Evolutionary conservation across 2,113 vertebrate genomes (phyloP).

Genomic region (Lipotes vexillifer): DNA sequence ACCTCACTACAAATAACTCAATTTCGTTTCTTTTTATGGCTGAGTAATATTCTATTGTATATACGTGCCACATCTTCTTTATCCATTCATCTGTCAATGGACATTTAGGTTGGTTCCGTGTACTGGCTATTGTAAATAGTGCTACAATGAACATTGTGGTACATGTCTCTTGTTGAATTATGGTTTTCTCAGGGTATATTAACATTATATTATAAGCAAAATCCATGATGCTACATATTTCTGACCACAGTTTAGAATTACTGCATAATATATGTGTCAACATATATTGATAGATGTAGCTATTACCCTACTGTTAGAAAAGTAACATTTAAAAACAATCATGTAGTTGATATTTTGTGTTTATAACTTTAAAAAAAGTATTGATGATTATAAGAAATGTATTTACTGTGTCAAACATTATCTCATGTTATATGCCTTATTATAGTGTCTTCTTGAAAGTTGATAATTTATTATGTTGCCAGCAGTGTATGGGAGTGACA

Average conservation of each 20-base stretch:
- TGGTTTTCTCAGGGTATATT: background rate
- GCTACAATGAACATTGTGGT: too few species aligned
- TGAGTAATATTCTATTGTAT: too few species aligned
- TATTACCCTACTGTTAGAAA: background rate
- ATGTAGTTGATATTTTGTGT: background rate
- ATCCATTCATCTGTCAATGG: too few species aligned
- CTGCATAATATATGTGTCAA: background rate
- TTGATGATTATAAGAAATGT: background rate
- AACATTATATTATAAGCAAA: background rate
- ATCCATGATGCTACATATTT: background rate
- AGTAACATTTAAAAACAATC: background rate
- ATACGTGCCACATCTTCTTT: too few species aligned
- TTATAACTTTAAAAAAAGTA: background rate
- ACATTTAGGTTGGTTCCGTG: too few species aligned
- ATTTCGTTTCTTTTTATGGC: too few species aligned
- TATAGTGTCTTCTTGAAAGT: background rate
- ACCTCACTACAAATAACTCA: too few species aligned
- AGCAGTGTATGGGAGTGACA: background rate
- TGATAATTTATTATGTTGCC: background rate
- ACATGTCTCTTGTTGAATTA: too few species aligned
- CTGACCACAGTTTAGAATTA: background rate
- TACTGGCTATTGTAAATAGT: too few species aligned
- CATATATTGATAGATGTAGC: background rate
- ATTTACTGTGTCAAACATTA: background rate
- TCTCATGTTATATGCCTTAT: background rate